phyloP scores from a whole-genome alignment of 2,888 invertebrate species.

The Octodonta nipae region DNA sequence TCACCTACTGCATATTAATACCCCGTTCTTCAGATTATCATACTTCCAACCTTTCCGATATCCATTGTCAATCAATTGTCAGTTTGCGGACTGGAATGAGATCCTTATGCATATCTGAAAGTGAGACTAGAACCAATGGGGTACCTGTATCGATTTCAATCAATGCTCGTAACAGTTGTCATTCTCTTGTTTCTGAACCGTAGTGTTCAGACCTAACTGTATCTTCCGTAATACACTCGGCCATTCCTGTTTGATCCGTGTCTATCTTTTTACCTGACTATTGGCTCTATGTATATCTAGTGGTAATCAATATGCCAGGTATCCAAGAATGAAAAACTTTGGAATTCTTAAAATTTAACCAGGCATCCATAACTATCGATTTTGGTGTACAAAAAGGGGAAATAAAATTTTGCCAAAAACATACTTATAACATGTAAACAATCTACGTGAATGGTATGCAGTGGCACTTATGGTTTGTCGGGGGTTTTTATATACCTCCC shows the following conservation, averaged over 20 bases:
- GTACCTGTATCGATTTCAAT: constrained; percentile 13
- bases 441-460: no score
- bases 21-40: constrained; percentile 9
- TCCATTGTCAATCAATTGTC: constrained; percentile 9
- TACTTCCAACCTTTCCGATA: no score
- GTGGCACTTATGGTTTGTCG: no score
- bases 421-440: no score
- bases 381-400: constrained; percentile 15
- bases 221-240: constrained; percentile 16
- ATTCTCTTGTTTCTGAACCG: constrained; percentile 15
- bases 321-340: no score
- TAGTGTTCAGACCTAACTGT: constrained; percentile 13
- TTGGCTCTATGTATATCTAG: constrained; percentile 15
- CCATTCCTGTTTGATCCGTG: constrained; percentile 13
- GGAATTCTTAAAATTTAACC: no score
- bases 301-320: constrained; percentile 10
- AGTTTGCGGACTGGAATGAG: constrained; percentile 11
- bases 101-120: constrained; percentile 11
- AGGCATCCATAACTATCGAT: constrained; percentile 12
- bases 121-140: constrained; percentile 14
- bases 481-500: no score
- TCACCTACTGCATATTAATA: constrained; percentile 10
- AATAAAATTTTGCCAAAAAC: constrained; percentile 9
- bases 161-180: constrained; percentile 12
- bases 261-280: constrained; percentile 15